These are phyloP conservation scores for Oscheius onirici DNA, from an alignment of 2,888 invertebrate genomes.

Conservation along the genomic window DNA sequence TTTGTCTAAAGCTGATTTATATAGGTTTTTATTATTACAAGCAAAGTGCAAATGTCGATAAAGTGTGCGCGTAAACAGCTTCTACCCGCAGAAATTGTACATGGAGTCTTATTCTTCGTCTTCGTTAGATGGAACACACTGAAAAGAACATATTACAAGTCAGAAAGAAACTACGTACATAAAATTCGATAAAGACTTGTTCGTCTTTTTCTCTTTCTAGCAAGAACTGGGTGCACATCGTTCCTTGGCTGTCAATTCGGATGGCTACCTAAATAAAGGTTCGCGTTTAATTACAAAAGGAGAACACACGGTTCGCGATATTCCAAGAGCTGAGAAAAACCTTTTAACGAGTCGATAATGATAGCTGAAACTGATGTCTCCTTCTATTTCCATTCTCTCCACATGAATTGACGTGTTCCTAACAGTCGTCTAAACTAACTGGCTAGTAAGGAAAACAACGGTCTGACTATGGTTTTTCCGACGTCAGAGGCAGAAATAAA, in stretches of 20 bases:
- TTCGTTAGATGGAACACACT: conserved; percentile 21
- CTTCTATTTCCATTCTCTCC: conserved; percentile 3
- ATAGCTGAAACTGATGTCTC: not conserved
- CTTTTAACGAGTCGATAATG: not conserved
- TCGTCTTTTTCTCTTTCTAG: conserved; percentile 40
- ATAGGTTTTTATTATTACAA: not conserved
- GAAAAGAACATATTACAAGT: not conserved
- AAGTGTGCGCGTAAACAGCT: not conserved
- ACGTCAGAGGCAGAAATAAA: not conserved
- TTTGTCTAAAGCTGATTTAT: not conserved
- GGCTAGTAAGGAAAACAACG: no score
- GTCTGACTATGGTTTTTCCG: no score
- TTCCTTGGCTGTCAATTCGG: conserved; percentile 47
- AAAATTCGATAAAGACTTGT: conserved; percentile 44
- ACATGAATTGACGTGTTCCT: not conserved
- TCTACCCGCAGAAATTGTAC: not conserved
- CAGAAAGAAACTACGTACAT: conserved; percentile 19
- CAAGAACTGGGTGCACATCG: conserved; percentile 41
- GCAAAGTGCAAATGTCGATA: not conserved
- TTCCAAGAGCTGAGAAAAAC: not conserved
- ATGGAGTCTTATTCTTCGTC: not conserved
- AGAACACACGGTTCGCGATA: not conserved
- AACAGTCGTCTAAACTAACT: no score
- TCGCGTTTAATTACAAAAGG: not conserved
- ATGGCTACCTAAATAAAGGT: conserved; percentile 32